Evolutionary conservation across 2,888 invertebrate genomes (phyloP).

Genomic region (Yponomeuta plumbellus): DNA sequence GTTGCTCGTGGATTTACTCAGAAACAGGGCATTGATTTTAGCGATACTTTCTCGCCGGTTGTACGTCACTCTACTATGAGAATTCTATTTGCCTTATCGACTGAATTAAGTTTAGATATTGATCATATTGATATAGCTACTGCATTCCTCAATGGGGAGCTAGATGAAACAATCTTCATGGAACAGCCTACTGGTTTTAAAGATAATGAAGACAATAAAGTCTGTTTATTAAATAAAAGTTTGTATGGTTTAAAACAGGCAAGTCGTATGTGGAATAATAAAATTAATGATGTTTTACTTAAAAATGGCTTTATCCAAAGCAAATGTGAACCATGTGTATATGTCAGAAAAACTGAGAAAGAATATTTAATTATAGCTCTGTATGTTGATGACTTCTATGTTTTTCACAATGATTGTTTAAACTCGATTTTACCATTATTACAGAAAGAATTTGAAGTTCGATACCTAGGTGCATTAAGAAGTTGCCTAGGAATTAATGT

Average conservation of each 20-base stretch:
- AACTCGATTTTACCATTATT: constrained; percentile 1
- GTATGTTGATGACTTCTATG: constrained; percentile 28
- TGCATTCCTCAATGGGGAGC: constrained; percentile 26
- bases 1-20: constrained; percentile 20
- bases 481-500: constrained; percentile 26
- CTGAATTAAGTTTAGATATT: constrained; percentile 18
- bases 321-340: constrained; percentile 25
- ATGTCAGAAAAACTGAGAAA: constrained; percentile 18
- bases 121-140: constrained; percentile 26
- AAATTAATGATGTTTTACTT: constrained; percentile 20
- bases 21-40: constrained; percentile 17
- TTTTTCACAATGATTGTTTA: constrained; percentile 18
- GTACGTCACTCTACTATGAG: constrained; percentile 20
- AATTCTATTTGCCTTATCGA: constrained; percentile 16
- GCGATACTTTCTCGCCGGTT: constrained; percentile 20
- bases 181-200: constrained; percentile 19
- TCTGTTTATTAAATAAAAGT: constrained; percentile 26
- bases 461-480: constrained; percentile 20
- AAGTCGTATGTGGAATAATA: constrained; percentile 26
- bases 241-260: constrained; percentile 29
- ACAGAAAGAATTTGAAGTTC: constrained; percentile 17
- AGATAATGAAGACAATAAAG: constrained; percentile 19
- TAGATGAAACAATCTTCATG: constrained; percentile 23
- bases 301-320: constrained; percentile 19
- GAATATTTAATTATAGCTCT: constrained; percentile 23